Evolutionary conservation across 2,888 invertebrate species (phyloP).

Genomic region (Metopia argyrocephala): DNA sequence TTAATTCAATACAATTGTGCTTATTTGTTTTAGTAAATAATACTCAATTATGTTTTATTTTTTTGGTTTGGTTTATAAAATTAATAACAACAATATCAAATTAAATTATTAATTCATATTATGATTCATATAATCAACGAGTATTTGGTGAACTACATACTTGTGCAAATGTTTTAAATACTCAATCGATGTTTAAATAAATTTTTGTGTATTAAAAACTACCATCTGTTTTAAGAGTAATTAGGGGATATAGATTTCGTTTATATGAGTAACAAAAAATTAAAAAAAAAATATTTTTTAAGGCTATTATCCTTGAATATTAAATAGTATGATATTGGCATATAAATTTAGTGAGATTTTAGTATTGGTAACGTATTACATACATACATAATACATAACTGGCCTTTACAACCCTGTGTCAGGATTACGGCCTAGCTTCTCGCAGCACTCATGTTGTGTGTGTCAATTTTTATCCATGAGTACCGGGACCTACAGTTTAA

Average conservation of each 20-base stretch:
- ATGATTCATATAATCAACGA: slow-evolving; percentile 31
- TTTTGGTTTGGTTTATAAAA: not conserved
- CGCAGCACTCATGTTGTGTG: too few relatives aligned
- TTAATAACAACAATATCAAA: not conserved
- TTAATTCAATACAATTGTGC: not conserved
- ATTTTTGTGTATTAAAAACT: not conserved
- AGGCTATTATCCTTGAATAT: too few relatives aligned
- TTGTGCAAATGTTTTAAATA: not conserved
- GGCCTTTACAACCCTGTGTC: too few relatives aligned
- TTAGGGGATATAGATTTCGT: not conserved
- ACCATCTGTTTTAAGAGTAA: not conserved
- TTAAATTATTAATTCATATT: not conserved
- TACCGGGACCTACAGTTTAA: too few relatives aligned
- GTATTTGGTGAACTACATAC: not conserved
- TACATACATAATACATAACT: too few relatives aligned
- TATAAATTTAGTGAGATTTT: too few relatives aligned
- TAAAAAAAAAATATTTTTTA: too few relatives aligned
- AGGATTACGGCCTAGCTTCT: too few relatives aligned
- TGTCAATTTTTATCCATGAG: too few relatives aligned
- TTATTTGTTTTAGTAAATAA: slow-evolving; percentile 3
- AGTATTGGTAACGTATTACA: too few relatives aligned
- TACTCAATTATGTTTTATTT: not conserved
- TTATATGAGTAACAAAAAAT: not conserved
- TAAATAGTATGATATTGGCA: too few relatives aligned
- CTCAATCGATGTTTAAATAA: not conserved